A percentile compares a stretch with the other conserved stretches of the same genome.
Evolutionary conservation across 2,797 vertebrate genomes (phyloP).

Genomic region (Antennarius maculatus): DNA sequence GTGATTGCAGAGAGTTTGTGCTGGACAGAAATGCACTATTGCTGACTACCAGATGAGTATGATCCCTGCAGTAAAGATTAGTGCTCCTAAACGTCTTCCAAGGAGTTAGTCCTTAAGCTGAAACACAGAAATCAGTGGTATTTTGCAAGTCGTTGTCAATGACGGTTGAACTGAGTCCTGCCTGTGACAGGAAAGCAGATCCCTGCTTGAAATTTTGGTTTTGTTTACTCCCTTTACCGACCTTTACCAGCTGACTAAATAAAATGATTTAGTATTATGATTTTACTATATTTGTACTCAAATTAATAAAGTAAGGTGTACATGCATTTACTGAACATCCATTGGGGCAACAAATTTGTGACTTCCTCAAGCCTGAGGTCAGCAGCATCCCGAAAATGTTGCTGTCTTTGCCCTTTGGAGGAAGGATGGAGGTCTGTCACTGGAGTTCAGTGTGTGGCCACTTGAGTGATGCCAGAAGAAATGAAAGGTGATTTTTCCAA

Average conservation of each 20-base stretch:
- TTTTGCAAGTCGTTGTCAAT: no score
- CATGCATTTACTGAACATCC: slow-evolving; percentile 2
- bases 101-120: not conserved
- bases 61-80: not conserved
- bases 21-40: not conserved
- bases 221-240: no score
- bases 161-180: slow-evolving; percentile 4
- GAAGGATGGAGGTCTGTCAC: slow-evolving; percentile 40
- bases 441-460: slow-evolving; percentile 67
- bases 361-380: slow-evolving; percentile 38
- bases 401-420: slow-evolving; percentile 46
- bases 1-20: not conserved
- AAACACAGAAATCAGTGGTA: no score
- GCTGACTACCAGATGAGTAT: slow-evolving; percentile 1
- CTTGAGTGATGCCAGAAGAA: slow-evolving; percentile 75
- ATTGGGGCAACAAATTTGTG: slow-evolving; percentile 13
- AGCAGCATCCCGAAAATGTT: slow-evolving; percentile 46
- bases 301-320: slow-evolving; percentile 5
- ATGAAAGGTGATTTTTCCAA: slow-evolving; percentile 76
- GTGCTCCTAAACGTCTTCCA: slow-evolving; percentile 9
- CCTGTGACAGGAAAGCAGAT: slow-evolving; percentile 28
- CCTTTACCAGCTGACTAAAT: no score
- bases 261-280: not conserved
- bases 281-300: slow-evolving; percentile 2
- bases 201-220: not conserved